phyloP scores from a whole-genome alignment of 2,797 vertebrate genomes.

The Zalophus californianus region DNA sequence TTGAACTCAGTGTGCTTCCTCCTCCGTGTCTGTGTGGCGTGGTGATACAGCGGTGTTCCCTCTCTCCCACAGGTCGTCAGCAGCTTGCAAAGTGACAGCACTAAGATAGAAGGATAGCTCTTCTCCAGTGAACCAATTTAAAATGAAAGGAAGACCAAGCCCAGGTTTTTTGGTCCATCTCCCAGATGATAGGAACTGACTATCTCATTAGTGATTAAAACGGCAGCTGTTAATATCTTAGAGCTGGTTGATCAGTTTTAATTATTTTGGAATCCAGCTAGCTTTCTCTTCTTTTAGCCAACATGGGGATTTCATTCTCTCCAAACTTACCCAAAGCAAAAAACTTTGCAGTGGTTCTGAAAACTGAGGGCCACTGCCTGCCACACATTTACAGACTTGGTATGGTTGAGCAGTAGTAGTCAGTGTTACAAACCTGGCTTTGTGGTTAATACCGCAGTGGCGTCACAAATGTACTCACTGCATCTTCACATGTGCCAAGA shows the following conservation, averaged over 20 bases:
- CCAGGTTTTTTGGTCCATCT: conserved; percentile 62
- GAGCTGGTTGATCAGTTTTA: conserved; percentile 68
- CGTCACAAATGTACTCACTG: background rate
- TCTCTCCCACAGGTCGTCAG: conserved; percentile 56
- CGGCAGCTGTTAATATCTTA: conserved; percentile 69
- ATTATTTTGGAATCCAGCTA: conserved; percentile 69
- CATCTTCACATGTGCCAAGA: background rate
- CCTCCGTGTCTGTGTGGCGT: background rate
- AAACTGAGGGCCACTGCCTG: background rate
- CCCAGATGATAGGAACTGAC: conserved; percentile 73
- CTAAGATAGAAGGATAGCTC: conserved; percentile 31
- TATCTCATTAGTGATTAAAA: conserved; percentile 75
- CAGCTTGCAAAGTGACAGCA: background rate
- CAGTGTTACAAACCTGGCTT: background rate
- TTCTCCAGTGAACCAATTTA: conserved; percentile 30
- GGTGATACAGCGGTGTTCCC: background rate
- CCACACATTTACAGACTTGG: background rate
- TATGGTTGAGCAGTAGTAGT: background rate
- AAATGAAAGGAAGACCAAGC: conserved; percentile 57
- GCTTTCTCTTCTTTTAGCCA: conserved; percentile 54
- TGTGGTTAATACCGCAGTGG: background rate
- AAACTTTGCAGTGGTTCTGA: background rate
- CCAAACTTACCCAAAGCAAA: conserved; percentile 42
- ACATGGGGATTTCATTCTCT: conserved; percentile 44
- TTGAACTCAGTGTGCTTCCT: background rate